These are phyloP conservation scores for Zoroaster sp. DNA, from an alignment of 53 echinoderm and acorn worm genomes.

Conservation along the genomic window DNA sequence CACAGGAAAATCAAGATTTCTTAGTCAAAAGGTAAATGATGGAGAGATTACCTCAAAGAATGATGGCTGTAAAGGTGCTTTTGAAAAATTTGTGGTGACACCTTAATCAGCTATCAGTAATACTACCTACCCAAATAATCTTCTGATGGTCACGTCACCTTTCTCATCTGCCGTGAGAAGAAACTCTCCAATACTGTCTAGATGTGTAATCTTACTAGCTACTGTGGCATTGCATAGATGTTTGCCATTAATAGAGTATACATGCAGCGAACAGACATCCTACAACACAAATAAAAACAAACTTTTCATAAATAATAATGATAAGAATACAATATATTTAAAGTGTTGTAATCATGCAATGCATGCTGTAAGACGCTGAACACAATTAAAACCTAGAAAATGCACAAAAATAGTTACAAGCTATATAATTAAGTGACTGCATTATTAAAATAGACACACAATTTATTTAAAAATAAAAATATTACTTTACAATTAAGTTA, in stretches of 20 bases:
- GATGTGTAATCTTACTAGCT: constrained; percentile 71
- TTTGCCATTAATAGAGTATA: constrained; percentile 95
- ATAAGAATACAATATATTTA: too few species aligned
- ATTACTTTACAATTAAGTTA: too few species aligned
- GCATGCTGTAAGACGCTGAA: too few species aligned
- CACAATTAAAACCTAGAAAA: too few species aligned
- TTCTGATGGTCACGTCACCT: constrained; percentile 77
- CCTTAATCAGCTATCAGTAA: neutral
- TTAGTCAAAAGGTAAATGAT: too few species aligned
- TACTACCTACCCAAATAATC: constrained; percentile 79
- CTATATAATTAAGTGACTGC: too few species aligned
- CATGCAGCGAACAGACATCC: constrained; percentile 80
- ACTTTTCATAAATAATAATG: too few species aligned
- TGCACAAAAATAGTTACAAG: too few species aligned
- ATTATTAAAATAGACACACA: too few species aligned
- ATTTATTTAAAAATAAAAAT: too few species aligned
- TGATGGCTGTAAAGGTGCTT: neutral
- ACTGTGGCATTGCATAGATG: constrained; percentile 63
- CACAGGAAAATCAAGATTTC: too few species aligned
- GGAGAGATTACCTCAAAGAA: neutral
- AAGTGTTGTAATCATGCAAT: too few species aligned
- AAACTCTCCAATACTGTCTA: constrained; percentile 82
- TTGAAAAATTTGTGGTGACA: neutral
- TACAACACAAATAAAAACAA: constrained; percentile 24
- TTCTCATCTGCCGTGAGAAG: constrained; percentile 81